Conservation (phyloP, 2,797 vertebrate species). For the Pterois miles region DNA sequence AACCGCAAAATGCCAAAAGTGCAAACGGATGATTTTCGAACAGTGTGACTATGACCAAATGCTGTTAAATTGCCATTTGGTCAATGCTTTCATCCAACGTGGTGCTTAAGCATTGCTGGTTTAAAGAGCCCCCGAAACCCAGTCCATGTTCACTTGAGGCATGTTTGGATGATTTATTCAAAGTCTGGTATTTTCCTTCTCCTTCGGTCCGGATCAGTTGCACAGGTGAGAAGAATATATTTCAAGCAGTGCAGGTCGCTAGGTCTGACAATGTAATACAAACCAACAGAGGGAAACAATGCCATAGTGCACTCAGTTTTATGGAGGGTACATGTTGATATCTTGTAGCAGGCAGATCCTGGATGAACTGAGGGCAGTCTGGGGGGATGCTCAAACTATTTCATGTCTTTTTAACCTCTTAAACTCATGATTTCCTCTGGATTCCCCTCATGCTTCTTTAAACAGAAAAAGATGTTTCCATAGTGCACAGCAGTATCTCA, state of each 20-base stretch:
- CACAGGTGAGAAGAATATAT: conserved; percentile 9
- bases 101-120: not conserved
- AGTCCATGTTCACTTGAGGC: conserved; percentile 15
- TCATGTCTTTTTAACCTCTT: not conserved
- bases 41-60: conserved; percentile 25
- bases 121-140: conserved; percentile 1
- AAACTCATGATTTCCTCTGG: not conserved
- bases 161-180: conserved; percentile 4
- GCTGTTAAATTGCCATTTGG: conserved; percentile 12
- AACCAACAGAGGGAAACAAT: not conserved
- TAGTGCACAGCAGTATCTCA: not conserved
- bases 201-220: not conserved
- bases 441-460: not conserved
- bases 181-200: not conserved
- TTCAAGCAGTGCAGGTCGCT: conserved; percentile 6
- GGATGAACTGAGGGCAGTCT: not conserved
- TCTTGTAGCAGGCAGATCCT: not conserved
- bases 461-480: not conserved
- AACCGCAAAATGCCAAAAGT: conserved; percentile 32
- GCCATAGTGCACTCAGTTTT: not conserved
- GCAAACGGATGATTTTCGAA: conserved; percentile 21
- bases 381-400: not conserved
- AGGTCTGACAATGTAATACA: conserved; percentile 7
- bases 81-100: not conserved
- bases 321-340: conserved; percentile 17